A percentile compares a stretch with the other conserved stretches of the same genome.
These are phyloP conservation scores for Gastrophryne carolinensis DNA, from an alignment of 2,797 vertebrate species.

Conservation along the genomic window DNA sequence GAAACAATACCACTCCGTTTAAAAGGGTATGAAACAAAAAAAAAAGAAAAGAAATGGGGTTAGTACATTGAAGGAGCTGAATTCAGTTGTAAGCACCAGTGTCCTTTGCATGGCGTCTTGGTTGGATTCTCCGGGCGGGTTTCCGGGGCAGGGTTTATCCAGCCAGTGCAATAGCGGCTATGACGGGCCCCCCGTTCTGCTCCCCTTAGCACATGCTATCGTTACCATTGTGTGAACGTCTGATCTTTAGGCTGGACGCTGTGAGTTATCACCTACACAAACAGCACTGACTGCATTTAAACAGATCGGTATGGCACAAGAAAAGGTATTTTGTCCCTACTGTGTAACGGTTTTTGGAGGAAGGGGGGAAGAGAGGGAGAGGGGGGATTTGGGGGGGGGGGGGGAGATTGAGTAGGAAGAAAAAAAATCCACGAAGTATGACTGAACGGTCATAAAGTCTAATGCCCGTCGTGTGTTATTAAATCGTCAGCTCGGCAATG, in stretches of 20 bases:
- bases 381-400: slow-evolving; percentile 36
- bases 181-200: too few species aligned
- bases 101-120: slow-evolving; percentile 32
- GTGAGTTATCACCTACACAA: slow-evolving; percentile 76
- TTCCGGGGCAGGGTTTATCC: too few species aligned
- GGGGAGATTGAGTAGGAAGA: too few species aligned
- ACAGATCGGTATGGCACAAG: slow-evolving; percentile 87
- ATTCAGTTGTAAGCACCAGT: slow-evolving; percentile 55
- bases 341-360: slow-evolving; percentile 72
- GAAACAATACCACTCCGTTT: slow-evolving; percentile 56
- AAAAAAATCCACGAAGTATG: slow-evolving; percentile 58
- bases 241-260: slow-evolving; percentile 70
- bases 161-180: slow-evolving; percentile 54
- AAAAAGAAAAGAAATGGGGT: background rate
- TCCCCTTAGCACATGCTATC: too few species aligned
- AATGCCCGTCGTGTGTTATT: slow-evolving; percentile 89
- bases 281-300: slow-evolving; percentile 73
- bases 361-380: background rate
- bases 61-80: background rate
- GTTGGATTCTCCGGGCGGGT: too few species aligned
- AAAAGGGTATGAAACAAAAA: too few species aligned
- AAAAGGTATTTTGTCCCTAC: slow-evolving; percentile 59
- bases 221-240: slow-evolving; percentile 91
- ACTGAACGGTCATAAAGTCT: slow-evolving; percentile 69
- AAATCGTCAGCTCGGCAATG: slow-evolving; percentile 91